These are phyloP conservation scores for Nycticorax nycticorax DNA, from an alignment of 2,113 vertebrate species.

Conservation along the genomic window DNA sequence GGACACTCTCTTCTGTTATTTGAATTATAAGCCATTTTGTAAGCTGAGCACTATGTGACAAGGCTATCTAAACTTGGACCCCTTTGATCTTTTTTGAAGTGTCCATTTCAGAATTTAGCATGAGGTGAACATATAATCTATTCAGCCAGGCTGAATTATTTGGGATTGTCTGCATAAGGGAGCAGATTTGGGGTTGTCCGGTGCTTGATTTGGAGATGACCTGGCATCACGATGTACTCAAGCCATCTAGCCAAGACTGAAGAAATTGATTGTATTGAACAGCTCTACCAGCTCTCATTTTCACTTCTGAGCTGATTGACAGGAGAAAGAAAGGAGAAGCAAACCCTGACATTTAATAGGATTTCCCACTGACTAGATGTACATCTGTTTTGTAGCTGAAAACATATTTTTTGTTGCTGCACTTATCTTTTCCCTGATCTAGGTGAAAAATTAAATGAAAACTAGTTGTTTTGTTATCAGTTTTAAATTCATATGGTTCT, in stretches of 20 bases:
- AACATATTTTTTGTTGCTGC: background rate
- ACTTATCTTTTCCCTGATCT: background rate
- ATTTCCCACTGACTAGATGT: background rate
- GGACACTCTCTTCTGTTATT: background rate
- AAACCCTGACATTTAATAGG: background rate
- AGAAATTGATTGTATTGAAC: background rate
- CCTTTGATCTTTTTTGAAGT: background rate
- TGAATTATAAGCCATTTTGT: background rate
- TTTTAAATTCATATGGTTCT: background rate
- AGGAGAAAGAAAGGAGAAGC: background rate
- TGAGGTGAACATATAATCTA: fast-evolving
- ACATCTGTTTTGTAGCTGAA: background rate
- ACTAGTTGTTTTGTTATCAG: background rate
- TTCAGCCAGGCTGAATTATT: background rate
- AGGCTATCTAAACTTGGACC: background rate
- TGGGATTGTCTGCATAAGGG: background rate
- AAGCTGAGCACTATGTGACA: background rate
- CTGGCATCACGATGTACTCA: fast-evolving
- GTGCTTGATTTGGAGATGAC: background rate
- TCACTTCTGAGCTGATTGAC: background rate
- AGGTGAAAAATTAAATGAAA: background rate
- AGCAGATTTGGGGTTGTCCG: background rate
- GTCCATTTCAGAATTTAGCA: background rate
- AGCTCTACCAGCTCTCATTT: background rate
- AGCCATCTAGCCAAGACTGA: background rate